A percentile compares a stretch with the other conserved stretches of the same genome.
Evolutionary conservation across 2,888 invertebrate species (phyloP).

Genomic region (Troides aeacus): DNA sequence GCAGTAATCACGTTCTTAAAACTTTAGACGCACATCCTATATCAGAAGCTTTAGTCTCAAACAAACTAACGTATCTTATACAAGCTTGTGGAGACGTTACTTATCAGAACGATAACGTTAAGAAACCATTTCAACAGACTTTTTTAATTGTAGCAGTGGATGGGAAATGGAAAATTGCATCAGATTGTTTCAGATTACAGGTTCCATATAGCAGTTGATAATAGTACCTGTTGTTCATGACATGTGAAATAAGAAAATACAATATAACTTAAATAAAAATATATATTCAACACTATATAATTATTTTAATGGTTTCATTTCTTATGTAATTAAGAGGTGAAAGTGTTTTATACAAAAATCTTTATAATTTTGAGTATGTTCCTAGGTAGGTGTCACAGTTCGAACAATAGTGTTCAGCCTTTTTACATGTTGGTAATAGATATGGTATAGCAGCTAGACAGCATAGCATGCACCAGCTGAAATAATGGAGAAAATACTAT

Average conservation of each 20-base stretch:
- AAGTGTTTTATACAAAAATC: not conserved
- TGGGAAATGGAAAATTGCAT: conserved; percentile 96
- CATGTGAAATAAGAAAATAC: conserved; percentile 4
- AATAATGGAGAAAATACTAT: conserved; percentile 35
- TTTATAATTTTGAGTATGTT: conserved; percentile 51
- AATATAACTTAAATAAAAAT: not conserved
- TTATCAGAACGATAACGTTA: conserved; percentile 79
- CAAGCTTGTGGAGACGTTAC: conserved; percentile 91
- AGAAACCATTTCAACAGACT: conserved; percentile 89
- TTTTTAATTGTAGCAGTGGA: conserved; percentile 93
- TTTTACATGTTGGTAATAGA: conserved; percentile 56
- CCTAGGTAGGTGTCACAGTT: conserved; percentile 63
- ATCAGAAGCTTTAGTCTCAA: conserved; percentile 85
- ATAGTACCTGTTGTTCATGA: not conserved
- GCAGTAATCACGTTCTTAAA: conserved; percentile 87
- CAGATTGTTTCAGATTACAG: conserved; percentile 92
- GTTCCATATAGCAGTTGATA: conserved; percentile 67
- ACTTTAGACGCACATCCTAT: conserved; percentile 95
- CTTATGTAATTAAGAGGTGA: not conserved
- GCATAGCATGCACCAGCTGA: conserved; percentile 70
- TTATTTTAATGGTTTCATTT: not conserved
- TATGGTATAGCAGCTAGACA: conserved; percentile 69
- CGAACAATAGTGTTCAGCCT: conserved; percentile 65
- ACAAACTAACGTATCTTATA: conserved; percentile 90
- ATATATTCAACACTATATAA: not conserved